Evolutionary conservation across 1,140 invertebrate genomes (phyloP), one percentile per base, ranked within the genome.

Genomic region (Cydia splendana): DNA sequence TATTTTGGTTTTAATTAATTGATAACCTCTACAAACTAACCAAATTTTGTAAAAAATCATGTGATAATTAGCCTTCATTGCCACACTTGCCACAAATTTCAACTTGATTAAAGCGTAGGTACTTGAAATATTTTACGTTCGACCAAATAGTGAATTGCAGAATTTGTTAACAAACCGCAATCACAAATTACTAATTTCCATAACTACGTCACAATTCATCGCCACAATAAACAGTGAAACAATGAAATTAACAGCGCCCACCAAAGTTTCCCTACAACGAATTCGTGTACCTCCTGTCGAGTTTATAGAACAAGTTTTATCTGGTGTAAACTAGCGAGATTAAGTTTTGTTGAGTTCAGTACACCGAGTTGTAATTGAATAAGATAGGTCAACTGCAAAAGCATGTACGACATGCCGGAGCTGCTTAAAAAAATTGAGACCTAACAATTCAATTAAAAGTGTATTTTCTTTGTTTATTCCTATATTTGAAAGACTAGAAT

Each of bases 291-390:
- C 24, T 69, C 24, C 65, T 69, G 67, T 71, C 67, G 67, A 71
- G 67, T 71, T 71, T 38, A 71, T 71, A 71, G 67, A 20, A 71
- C 67, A 71, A 71, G 38, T 71, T 71, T 71, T 71, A 71, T 71
- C 67, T 42, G 38, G 67, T 71, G 67, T 71, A 71, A 71, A 71
- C 67, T 71, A 71, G 67, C n/a, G 34, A 71, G 51, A 67, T 74
- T 69, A 67, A 67, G 38, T 78, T 51, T 42, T 51, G 30, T 42
- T 65, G 69, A 73, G 53, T 71, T 77, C 45, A 48, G 45, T 10
- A 13, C 7, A 12, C 45, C 45, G 45, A 48, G 45, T 48, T 48
- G 45, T 48, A 48, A 48, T 48, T 48, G 0, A 48, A 48, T 48
- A 15, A 48, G 12, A 48, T 48, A 12, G 45, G 45, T 48, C 45